Conservation (phyloP, 1,140 invertebrate genomes). For the Magallana angulata region DNA sequence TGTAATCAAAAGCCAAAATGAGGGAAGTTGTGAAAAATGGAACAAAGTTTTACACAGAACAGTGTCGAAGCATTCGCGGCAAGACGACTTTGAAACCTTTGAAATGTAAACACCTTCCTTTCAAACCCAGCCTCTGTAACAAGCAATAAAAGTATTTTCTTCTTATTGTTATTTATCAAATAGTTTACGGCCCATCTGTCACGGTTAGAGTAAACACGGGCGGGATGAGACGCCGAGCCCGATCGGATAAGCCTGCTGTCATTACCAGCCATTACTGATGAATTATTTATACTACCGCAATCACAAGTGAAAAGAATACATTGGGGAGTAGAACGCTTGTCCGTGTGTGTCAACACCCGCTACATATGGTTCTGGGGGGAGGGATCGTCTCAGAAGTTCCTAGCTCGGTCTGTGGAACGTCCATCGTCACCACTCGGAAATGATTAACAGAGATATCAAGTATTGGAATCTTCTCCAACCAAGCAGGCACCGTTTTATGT, state of each 20-base stretch:
- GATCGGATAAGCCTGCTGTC: conserved; percentile 23
- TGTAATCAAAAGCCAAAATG: conserved; percentile 3
- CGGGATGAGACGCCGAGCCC: neutral
- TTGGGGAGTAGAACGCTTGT: neutral
- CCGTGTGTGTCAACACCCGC: conserved; percentile 5
- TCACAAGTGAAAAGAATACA: conserved; percentile 34
- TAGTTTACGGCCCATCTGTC: conserved; percentile 8
- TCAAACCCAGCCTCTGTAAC: conserved; percentile 13
- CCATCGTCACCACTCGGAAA: neutral
- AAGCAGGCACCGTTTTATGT: too few species aligned
- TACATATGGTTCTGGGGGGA: neutral
- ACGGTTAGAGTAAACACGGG: conserved; percentile 16
- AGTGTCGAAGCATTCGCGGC: neutral
- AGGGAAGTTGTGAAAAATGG: neutral
- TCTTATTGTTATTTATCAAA: conserved; percentile 35
- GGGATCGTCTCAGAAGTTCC: conserved; percentile 1
- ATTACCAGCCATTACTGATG: conserved; percentile 25
- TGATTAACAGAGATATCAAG: conserved; percentile 5
- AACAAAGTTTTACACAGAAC: neutral
- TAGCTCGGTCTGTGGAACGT: neutral
- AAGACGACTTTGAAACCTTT: neutral
- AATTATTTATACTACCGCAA: conserved; percentile 28
- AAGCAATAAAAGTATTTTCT: conserved; percentile 29
- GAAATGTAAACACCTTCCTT: conserved; percentile 22
- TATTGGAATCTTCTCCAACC: neutral